Base-by-base conservation (phyloP, 2,113 vertebrate genomes). In the Sialia sialis region DNA sequence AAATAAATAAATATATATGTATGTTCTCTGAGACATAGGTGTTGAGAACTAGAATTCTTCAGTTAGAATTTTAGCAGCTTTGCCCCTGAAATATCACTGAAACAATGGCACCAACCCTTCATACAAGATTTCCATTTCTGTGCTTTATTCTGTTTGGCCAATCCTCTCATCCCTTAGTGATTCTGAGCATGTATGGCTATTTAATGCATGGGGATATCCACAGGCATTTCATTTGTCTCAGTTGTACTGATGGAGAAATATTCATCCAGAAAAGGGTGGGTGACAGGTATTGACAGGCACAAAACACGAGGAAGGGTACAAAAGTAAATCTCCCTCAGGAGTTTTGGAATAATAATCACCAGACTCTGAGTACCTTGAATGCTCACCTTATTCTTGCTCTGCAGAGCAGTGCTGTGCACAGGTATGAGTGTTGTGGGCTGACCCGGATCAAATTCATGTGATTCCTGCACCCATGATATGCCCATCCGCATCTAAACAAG, bases 191-290 rank as follows among this genome's bases (percentile, higher is more conserved):
- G 74, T 25, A 34, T 13, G 49, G 30, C 46, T 76, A 7, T 74
- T 94, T 74, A 89, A 96, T 93, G 89, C 51, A 32, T 76, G 58
- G 38, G 41, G 60, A 80, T 93, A 87, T 91, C 95, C 70, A 74
- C 91, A 87, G 95, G 94, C 95, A 29, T 62, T 91, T 87, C 32
- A 87, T 96, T 96, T 94, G 74, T 94, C 92, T 96, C 7, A 0
- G 13, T 44, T 92, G 39, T n/a, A 36, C 70, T 74, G 81, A 87
- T 41, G 51, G 46, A 93, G 74, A 85, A 4, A 4, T 90, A 73
- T 80, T 89, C 72, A 62, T 78, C 83, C 66, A 76, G 69, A 54
- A 91, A 59, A 87, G 69, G 59, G 66, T 73, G 66, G 69, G 74
- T 69, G 89, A 66, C 89, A 80, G 39, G 51, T 95, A 94, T 91